phyloP scores from a whole-genome alignment of 2,888 invertebrate genomes.

The Atethmia centrago region DNA sequence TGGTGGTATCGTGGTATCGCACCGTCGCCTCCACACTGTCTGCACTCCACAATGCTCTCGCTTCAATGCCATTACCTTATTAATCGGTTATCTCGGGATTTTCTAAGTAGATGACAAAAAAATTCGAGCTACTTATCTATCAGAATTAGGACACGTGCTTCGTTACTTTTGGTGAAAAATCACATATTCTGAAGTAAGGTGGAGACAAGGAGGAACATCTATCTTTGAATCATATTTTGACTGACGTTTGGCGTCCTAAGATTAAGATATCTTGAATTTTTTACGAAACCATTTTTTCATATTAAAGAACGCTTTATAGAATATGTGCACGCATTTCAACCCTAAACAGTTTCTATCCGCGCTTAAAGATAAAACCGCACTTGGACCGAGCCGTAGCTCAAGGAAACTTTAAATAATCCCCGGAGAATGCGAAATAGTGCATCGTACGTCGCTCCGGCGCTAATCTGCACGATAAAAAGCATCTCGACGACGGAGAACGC shows the following conservation, averaged over 20 bases:
- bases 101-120: constrained; percentile 18
- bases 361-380: constrained; percentile 39
- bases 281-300: not conserved
- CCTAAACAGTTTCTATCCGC: constrained; percentile 20
- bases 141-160: not conserved
- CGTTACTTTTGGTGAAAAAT: not conserved
- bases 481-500: constrained; percentile 70
- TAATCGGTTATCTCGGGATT: constrained; percentile 47
- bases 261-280: not conserved
- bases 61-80: constrained; percentile 57
- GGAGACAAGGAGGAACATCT: not conserved
- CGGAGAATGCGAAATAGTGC: constrained; percentile 79
- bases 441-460: constrained; percentile 74
- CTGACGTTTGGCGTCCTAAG: not conserved
- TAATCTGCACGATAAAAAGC: constrained; percentile 82
- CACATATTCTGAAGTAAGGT: not conserved
- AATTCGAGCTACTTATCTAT: constrained; percentile 1
- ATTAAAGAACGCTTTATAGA: not conserved
- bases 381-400: constrained; percentile 59
- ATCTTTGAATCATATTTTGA: not conserved
- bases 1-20: constrained; percentile 80
- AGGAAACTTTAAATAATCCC: constrained; percentile 82
- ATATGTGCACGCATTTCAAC: constrained; percentile 21
- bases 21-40: constrained; percentile 76
- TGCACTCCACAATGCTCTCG: constrained; percentile 76